A percentile compares a stretch with the other conserved stretches of the same genome.
These are phyloP conservation scores for Pachydiplax longipennis DNA, from an alignment of 2,888 invertebrate genomes.

Conservation along the genomic window DNA sequence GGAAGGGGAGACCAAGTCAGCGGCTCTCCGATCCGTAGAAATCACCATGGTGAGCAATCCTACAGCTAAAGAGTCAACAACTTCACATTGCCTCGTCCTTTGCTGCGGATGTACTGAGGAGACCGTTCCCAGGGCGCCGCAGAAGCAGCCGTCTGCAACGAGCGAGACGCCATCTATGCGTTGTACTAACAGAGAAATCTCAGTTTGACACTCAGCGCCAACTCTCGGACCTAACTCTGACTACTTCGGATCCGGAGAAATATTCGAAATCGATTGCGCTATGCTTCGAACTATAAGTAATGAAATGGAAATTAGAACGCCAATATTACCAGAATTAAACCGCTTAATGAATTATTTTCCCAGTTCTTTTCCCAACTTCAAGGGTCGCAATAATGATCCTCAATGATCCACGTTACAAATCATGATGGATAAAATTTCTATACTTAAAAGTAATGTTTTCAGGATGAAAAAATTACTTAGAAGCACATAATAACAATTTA, in stretches of 20 bases:
- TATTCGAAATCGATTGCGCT: background rate
- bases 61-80: constrained; percentile 16
- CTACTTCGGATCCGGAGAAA: background rate
- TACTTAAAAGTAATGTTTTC: too few relatives aligned
- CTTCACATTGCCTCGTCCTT: constrained; percentile 2
- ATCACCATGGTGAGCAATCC: constrained; percentile 40
- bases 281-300: too few relatives aligned
- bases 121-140: background rate
- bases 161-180: constrained; percentile 9
- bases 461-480: too few relatives aligned
- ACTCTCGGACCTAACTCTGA: background rate
- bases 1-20: background rate
- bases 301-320: too few relatives aligned
- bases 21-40: background rate
- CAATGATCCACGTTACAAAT: too few relatives aligned
- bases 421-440: too few relatives aligned
- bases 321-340: too few relatives aligned
- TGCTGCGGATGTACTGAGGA: constrained; percentile 37
- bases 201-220: background rate
- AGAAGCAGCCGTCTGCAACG: background rate
- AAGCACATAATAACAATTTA: too few relatives aligned
- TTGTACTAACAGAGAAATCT: background rate
- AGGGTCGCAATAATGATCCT: too few relatives aligned
- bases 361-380: too few relatives aligned
- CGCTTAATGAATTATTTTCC: too few relatives aligned